Conservation (phyloP, 2,797 vertebrate genomes). For the Lepilemur septentrionalis region DNA sequence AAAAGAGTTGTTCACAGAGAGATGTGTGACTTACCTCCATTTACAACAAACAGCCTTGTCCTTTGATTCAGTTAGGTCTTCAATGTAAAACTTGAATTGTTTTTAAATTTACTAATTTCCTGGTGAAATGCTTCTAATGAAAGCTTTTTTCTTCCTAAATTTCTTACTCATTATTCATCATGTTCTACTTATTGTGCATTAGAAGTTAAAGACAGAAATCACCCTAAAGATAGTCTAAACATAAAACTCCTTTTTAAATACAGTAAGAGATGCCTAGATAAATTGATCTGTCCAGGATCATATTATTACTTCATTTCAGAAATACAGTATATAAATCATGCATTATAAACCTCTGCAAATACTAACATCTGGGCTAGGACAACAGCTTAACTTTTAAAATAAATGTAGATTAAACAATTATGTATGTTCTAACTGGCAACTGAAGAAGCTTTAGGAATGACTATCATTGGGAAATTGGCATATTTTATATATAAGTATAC, state of each 20-base stretch:
- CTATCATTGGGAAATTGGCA: neutral
- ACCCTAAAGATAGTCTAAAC: neutral
- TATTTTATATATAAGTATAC: neutral
- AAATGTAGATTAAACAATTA: neutral
- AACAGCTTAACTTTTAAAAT: neutral
- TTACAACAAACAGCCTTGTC: neutral
- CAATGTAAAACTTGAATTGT: neutral
- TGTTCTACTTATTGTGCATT: neutral
- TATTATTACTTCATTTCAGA: neutral
- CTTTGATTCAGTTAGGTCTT: neutral
- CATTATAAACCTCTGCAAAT: neutral
- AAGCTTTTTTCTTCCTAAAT: neutral
- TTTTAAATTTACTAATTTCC: constrained; percentile 19
- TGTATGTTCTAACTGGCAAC: neutral
- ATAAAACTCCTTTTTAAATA: constrained; percentile 24
- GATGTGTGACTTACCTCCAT: neutral
- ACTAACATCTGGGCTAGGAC: neutral
- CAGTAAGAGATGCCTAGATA: neutral
- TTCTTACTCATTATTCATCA: neutral
- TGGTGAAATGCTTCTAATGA: neutral
- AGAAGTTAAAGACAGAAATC: neutral
- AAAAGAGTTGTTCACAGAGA: neutral
- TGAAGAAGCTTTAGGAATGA: neutral
- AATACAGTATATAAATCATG: neutral
- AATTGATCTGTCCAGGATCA: neutral